A percentile compares a stretch with the other conserved stretches of the same genome.
Evolutionary conservation across 2,113 vertebrate genomes (phyloP).

Genomic region (Phainopepla nitens): DNA sequence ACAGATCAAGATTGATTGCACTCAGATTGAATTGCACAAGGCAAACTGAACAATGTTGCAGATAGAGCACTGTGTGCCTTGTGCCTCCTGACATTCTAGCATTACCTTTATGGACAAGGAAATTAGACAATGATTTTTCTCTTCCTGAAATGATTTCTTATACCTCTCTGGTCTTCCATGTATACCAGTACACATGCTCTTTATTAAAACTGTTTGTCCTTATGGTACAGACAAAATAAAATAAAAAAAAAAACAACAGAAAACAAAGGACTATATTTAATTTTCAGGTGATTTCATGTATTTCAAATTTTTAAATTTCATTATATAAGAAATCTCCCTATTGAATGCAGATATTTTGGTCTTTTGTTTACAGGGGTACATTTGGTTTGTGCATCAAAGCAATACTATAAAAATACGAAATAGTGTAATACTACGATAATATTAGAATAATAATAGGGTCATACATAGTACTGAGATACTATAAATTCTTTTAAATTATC

Average conservation of each 20-base stretch:
- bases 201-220: neutral
- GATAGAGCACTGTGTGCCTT: neutral
- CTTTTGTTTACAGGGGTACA: neutral
- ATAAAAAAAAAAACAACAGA: too few species aligned
- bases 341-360: neutral
- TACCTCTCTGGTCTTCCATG: neutral
- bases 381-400: neutral
- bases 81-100: neutral
- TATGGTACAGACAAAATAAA: neutral
- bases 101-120: neutral
- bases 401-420: neutral
- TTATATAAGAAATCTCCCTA: neutral
- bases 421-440: neutral
- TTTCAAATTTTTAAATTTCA: neutral
- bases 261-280: neutral
- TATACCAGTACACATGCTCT: neutral
- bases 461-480: neutral
- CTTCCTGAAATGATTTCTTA: neutral
- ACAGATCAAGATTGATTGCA: conserved; percentile 23
- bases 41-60: neutral
- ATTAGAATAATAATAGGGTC: neutral
- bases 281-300: neutral
- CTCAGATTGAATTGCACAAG: neutral
- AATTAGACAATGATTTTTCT: neutral
- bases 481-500: neutral